These are phyloP conservation scores for Taeniopygia guttata DNA, from an alignment of 2,797 vertebrate species.

Conservation along the genomic window DNA sequence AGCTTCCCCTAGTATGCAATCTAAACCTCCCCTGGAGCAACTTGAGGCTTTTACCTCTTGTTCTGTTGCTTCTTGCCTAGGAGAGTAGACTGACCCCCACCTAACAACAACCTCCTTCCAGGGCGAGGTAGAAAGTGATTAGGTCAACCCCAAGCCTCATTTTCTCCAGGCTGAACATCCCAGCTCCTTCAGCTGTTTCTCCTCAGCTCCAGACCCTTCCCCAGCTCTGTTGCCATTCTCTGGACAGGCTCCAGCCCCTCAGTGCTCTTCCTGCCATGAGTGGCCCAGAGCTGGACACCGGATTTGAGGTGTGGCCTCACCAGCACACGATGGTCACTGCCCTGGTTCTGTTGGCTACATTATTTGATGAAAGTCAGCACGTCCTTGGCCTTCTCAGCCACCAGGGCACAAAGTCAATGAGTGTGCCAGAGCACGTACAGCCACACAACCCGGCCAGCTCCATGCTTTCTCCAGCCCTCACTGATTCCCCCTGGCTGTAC, in stretches of 20 bases:
- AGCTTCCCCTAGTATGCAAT: too few species aligned
- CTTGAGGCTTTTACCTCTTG: neutral
- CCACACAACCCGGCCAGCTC: neutral
- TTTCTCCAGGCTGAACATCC: neutral
- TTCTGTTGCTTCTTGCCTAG: too few species aligned
- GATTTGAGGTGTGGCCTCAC: neutral
- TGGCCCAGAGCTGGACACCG: neutral
- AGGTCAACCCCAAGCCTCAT: too few species aligned
- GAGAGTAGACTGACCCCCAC: too few species aligned
- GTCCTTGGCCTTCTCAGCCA: neutral
- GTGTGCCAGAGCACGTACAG: fast-evolving
- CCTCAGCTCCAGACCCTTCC: too few species aligned
- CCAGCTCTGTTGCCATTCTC: neutral
- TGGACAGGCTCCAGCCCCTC: neutral
- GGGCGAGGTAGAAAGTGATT: fast-evolving
- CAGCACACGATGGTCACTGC: neutral
- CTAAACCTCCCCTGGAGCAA: neutral
- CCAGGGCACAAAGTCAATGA: neutral
- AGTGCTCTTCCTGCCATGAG: fast-evolving
- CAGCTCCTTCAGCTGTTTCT: neutral
- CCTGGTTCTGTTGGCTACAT: neutral
- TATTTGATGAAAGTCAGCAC: neutral
- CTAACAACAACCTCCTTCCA: too few species aligned
- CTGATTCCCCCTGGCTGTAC: fast-evolving
- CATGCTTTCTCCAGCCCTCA: fast-evolving